Conservation (phyloP, 1,140 invertebrate genomes). For the Drosophila erecta region DNA sequence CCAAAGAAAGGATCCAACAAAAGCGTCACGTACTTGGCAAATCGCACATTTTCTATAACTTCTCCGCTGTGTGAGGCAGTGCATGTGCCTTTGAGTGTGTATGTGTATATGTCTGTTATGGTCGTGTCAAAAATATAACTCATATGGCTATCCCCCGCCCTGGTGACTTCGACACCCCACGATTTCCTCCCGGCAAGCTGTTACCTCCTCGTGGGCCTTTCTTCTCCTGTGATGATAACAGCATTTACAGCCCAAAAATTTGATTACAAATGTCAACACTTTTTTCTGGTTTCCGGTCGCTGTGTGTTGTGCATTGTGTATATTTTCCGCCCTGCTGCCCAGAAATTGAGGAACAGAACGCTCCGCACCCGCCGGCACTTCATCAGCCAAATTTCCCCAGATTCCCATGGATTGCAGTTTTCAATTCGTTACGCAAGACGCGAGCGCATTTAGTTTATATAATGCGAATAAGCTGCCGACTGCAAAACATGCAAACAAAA, state of each 20-base stretch:
- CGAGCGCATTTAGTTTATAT: slow-evolving; percentile 72
- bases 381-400: slow-evolving; percentile 21
- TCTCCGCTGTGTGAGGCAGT: slow-evolving; percentile 16
- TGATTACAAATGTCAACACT: slow-evolving; percentile 77
- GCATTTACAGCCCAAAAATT: slow-evolving; percentile 59
- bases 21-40: slow-evolving; percentile 78
- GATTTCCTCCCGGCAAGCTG: slow-evolving; percentile 34
- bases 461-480: slow-evolving; percentile 74
- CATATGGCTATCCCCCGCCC: slow-evolving; percentile 30
- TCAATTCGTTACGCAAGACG: slow-evolving; percentile 78
- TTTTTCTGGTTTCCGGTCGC: slow-evolving; percentile 28
- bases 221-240: slow-evolving; percentile 58
- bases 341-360: slow-evolving; percentile 19
- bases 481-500: slow-evolving; percentile 38
- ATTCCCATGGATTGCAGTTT: slow-evolving; percentile 63
- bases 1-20: slow-evolving; percentile 69
- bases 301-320: slow-evolving; percentile 4
- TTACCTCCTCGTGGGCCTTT: slow-evolving; percentile 48
- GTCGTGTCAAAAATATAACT: slow-evolving; percentile 61
- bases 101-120: slow-evolving; percentile 31
- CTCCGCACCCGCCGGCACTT: slow-evolving; percentile 8
- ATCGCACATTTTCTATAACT: slow-evolving; percentile 77
- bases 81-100: neutral
- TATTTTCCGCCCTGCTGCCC: slow-evolving; percentile 34
- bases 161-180: neutral